These are phyloP conservation scores for Hippocampus guttulatus DNA, from an alignment of 2,113 vertebrate genomes.

Conservation along the genomic window DNA sequence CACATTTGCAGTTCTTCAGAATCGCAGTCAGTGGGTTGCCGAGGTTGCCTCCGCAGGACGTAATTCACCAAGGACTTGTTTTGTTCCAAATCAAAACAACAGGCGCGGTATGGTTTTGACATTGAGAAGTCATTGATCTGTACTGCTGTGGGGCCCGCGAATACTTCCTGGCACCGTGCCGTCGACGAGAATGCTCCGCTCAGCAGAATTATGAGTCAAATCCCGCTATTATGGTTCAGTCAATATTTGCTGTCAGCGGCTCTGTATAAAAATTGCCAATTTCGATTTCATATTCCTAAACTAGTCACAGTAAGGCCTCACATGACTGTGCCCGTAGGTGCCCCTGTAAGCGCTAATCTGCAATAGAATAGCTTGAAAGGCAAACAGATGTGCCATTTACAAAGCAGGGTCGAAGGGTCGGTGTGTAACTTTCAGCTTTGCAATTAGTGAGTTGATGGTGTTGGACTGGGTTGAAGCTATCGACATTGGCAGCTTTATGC, in stretches of 20 bases:
- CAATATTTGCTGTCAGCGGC: slow-evolving; percentile 27
- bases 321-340: slow-evolving; percentile 25
- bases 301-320: slow-evolving; percentile 3
- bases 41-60: slow-evolving; percentile 33
- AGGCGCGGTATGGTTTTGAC: slow-evolving; percentile 44
- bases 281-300: slow-evolving; percentile 43
- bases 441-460: slow-evolving; percentile 3
- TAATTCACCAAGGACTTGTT: slow-evolving; percentile 59
- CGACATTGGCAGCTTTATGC: slow-evolving; percentile 1
- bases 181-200: slow-evolving; percentile 49
- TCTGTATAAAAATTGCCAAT: slow-evolving; percentile 38
- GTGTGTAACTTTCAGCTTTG: slow-evolving; percentile 8
- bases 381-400: slow-evolving; percentile 9
- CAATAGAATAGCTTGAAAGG: slow-evolving; percentile 23
- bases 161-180: slow-evolving; percentile 40
- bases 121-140: slow-evolving; percentile 50
- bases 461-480: slow-evolving; percentile 12
- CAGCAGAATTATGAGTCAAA: slow-evolving; percentile 58
- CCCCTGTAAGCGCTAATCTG: slow-evolving; percentile 12
- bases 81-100: slow-evolving; percentile 60
- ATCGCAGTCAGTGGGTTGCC: slow-evolving; percentile 49
- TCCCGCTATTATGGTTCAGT: slow-evolving; percentile 54
- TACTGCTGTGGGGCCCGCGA: slow-evolving; percentile 33
- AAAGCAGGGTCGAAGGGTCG: background rate
- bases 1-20: slow-evolving; percentile 63